Conservation (phyloP, 2,888 invertebrate genomes). For the Morpho achilles region DNA sequence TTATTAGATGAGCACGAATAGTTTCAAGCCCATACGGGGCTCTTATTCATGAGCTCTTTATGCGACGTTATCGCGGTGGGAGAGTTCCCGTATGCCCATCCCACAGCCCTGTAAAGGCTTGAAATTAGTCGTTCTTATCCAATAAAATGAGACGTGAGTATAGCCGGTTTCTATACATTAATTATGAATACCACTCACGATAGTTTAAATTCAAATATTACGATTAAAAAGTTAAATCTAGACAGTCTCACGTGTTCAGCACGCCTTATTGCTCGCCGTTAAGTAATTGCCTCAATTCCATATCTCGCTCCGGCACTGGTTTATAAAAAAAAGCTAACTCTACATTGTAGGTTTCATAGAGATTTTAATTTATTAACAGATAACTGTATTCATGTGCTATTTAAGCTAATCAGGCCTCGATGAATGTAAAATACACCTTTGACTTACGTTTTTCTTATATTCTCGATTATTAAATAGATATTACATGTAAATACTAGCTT, state of each 20-base stretch:
- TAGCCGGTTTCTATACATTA: too few species aligned
- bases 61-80: too few species aligned
- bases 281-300: constrained; percentile 32
- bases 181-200: too few species aligned
- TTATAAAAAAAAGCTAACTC: constrained; percentile 25
- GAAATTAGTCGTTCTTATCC: too few species aligned
- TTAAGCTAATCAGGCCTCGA: constrained; percentile 19
- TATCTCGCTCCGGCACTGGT: constrained; percentile 25
- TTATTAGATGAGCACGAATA: too few species aligned
- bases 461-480: constrained; percentile 4
- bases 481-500: too few species aligned
- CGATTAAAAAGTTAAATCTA: neutral
- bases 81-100: too few species aligned
- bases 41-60: too few species aligned
- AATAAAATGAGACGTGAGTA: too few species aligned
- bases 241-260: constrained; percentile 1
- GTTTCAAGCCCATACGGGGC: too few species aligned
- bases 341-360: constrained; percentile 26
- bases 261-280: constrained; percentile 21
- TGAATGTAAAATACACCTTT: constrained; percentile 10
- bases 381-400: constrained; percentile 20
- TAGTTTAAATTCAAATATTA: too few species aligned
- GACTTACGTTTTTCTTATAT: constrained; percentile 5
- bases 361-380: constrained; percentile 30
- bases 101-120: too few species aligned